Conservation (phyloP, 1,140 invertebrate genomes). For the Lasaia peninsularis region DNA sequence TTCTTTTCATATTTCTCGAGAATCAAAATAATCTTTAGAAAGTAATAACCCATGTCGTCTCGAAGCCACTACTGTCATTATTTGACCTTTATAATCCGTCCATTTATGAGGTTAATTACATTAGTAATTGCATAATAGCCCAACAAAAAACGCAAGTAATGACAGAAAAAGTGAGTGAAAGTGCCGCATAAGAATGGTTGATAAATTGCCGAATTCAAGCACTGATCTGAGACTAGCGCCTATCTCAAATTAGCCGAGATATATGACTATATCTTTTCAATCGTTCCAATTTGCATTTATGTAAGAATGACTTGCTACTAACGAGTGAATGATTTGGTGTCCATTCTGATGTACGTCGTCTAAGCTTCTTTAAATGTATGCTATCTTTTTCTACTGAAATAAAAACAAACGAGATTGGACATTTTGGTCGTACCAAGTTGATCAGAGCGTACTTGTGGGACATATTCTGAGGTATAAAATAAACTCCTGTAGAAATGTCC, state of each 20-base stretch:
- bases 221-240: neutral
- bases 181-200: neutral
- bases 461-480: no score
- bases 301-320: slow-evolving; percentile 6
- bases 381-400: no score
- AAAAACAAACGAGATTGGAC: no score
- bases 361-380: no score
- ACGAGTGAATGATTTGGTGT: neutral
- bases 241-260: neutral
- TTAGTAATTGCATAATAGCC: slow-evolving; percentile 1
- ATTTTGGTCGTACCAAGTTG: no score
- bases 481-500: no score
- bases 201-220: slow-evolving; percentile 7
- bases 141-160: neutral
- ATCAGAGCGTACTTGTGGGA: no score
- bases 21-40: neutral
- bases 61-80: no score
- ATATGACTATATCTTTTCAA: slow-evolving; percentile 6
- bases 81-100: neutral
- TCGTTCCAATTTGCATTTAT: slow-evolving; percentile 7
- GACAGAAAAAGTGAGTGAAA: slow-evolving; percentile 9
- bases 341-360: no score
- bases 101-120: neutral
- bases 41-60: neutral
- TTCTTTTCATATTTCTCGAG: no score